Evolutionary conservation across 1,140 invertebrate species (phyloP), one percentile per base, ranked within the genome.

Genomic region (Phortica variegata): DNA sequence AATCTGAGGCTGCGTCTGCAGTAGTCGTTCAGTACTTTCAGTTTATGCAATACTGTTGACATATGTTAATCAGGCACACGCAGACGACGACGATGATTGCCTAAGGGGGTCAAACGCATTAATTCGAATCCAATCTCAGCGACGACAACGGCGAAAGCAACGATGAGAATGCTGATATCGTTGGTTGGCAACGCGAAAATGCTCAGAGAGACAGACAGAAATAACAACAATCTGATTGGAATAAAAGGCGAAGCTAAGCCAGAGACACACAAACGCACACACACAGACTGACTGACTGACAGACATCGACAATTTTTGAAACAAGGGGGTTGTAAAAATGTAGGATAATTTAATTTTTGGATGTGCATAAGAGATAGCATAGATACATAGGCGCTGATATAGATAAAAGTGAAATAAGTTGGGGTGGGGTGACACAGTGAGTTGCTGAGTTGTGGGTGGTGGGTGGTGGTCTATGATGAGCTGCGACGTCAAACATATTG

Each of bases 171-270:
- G n/a, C n/a, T n/a, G n/a, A n/a, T n/a, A n/a, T n/a, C n/a, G n/a
- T n/a, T n/a, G 42, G 50, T 58, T 48, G 49, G 56, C 60, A 56
- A 43, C 54, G 57, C 61, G 61, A 65, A 65, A 63, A 68, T 60
- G 60, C 48, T 49, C 38, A 56, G 47, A 49, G 50, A 59, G 43
- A 48, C 43, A 65, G 60, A 63, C 66, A 66, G 65, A 69, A 73
- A n/a, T n/a, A n/a, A n/a, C n/a, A n/a, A 70, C 69, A 73, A 73
- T 73, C 69, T 73, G 69, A 73, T 73, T 73, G 69, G 69, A 73
- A 69, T 69, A 59, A 59, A 61, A 61, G 52, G 54, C 51, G 52
- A 13, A 41, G 21, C 23, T n/a, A 4, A n/a, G 33, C 4, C 4
- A 29, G 29, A 34, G 10, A 9, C 15, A 38, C 4, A 29, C 44